Evolutionary conservation across 2,888 invertebrate species (phyloP).

Genomic region (Taenaris catops): DNA sequence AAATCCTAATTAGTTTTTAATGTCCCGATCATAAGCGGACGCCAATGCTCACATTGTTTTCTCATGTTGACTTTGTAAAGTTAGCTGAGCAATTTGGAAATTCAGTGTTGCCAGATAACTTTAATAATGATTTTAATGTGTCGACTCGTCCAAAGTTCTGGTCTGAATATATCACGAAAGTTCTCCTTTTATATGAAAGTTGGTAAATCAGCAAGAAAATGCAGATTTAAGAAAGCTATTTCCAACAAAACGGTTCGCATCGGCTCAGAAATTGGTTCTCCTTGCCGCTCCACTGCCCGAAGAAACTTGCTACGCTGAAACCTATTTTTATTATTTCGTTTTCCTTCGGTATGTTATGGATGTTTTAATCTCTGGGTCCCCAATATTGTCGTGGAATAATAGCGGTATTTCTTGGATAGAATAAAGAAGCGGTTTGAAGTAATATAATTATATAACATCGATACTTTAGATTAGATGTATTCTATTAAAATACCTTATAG

Average conservation of each 20-base stretch:
- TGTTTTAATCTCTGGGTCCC: conserved; percentile 59
- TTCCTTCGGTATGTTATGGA: conserved; percentile 51
- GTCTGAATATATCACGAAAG: conserved; percentile 42
- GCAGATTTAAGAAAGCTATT: conserved; percentile 79
- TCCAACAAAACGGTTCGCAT: conserved; percentile 76
- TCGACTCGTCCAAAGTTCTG: conserved; percentile 42
- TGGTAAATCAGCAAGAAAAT: conserved; percentile 80
- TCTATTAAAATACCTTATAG: too few relatives aligned
- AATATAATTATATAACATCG: too few relatives aligned
- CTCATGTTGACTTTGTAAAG: conserved; percentile 17
- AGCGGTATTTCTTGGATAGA: conserved; percentile 24
- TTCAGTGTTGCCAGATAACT: conserved; percentile 28
- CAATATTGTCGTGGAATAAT: conserved; percentile 30
- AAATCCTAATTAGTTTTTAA: conserved; percentile 19
- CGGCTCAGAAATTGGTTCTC: conserved; percentile 77
- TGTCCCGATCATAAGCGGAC: conserved; percentile 11
- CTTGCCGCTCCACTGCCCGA: conserved; percentile 66
- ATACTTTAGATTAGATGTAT: too few relatives aligned
- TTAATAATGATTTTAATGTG: conserved; percentile 58
- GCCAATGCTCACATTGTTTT: conserved; percentile 16
- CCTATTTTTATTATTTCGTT: conserved; percentile 72
- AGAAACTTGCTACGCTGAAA: conserved; percentile 67
- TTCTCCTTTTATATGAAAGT: conserved; percentile 66
- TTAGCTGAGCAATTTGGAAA: conserved; percentile 17
- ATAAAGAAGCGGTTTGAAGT: conserved; percentile 18